Conservation (phyloP, 2,113 vertebrate genomes). For the Gnathonemus longibarbis region DNA sequence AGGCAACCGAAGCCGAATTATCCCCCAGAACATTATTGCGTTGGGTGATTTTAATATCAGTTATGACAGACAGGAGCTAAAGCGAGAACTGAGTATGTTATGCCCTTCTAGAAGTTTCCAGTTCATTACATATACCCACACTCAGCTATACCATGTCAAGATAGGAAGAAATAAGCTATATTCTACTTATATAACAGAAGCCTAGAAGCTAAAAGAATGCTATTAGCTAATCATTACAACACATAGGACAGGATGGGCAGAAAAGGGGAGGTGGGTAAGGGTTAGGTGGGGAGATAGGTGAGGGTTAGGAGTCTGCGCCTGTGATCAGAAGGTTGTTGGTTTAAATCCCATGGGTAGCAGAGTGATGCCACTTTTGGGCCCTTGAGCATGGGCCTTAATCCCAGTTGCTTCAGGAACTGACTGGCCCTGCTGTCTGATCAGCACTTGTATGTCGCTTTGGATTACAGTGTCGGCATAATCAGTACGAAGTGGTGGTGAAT, state of each 20-base stretch:
- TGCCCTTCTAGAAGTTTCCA: background rate
- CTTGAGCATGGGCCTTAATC: background rate
- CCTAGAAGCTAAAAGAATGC: background rate
- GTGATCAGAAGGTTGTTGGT: background rate
- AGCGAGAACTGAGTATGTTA: background rate
- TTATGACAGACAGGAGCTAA: background rate
- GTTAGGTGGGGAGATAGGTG: background rate
- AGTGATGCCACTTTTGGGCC: background rate
- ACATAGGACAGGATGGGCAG: background rate
- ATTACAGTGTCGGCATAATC: background rate
- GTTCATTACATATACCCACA: background rate
- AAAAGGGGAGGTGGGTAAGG: background rate
- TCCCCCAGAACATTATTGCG: background rate
- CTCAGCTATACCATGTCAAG: background rate
- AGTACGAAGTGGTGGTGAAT: background rate
- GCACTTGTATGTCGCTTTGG: background rate
- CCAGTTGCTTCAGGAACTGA: background rate
- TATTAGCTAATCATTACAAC: background rate
- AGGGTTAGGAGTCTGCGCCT: background rate
- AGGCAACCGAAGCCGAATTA: background rate
- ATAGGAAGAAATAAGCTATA: background rate
- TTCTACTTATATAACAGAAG: background rate
- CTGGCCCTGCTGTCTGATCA: background rate
- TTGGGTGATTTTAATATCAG: background rate
- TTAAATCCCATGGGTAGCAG: background rate